These are phyloP conservation scores for Halcyon badia DNA, from an alignment of 2,797 vertebrate genomes.

Conservation along the genomic window DNA sequence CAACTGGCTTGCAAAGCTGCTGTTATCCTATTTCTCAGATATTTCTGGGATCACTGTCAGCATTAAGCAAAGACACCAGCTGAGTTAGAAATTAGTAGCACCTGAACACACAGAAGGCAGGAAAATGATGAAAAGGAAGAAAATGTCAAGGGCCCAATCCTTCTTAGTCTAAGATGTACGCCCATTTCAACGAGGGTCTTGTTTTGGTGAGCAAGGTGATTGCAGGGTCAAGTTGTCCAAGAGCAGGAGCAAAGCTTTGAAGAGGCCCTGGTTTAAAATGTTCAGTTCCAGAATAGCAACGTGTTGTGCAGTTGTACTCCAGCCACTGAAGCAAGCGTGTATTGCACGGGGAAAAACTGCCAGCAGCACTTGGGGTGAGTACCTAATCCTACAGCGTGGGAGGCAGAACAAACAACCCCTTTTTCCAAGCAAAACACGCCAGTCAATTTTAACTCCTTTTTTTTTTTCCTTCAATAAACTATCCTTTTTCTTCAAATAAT, in stretches of 20 bases:
- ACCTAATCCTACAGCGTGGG: not conserved
- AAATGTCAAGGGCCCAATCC: not conserved
- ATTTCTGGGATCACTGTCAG: not conserved
- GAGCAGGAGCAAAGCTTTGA: not conserved
- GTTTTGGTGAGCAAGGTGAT: not conserved
- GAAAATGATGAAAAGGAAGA: not conserved
- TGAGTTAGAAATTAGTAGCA: constrained; percentile 29
- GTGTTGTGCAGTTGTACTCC: not conserved
- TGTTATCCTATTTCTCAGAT: not conserved
- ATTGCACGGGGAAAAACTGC: not conserved
- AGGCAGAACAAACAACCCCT: not conserved
- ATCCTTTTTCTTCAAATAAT: not conserved
- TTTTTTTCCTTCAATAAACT: not conserved
- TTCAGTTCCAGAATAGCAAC: not conserved
- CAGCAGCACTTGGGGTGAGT: not conserved
- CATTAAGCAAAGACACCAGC: not conserved
- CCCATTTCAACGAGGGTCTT: not conserved
- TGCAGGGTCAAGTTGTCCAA: not conserved
- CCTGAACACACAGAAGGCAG: constrained; percentile 35
- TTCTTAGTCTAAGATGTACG: not conserved
- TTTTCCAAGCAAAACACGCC: constrained; percentile 17
- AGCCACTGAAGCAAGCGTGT: not conserved
- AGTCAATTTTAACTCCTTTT: not conserved
- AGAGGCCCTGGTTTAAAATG: not conserved
- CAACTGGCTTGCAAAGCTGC: constrained; percentile 25